A percentile compares a stretch with the other conserved stretches of the same genome.
Evolutionary conservation across 2,113 vertebrate species (phyloP).

Genomic region (Microcebus ravelobensis): DNA sequence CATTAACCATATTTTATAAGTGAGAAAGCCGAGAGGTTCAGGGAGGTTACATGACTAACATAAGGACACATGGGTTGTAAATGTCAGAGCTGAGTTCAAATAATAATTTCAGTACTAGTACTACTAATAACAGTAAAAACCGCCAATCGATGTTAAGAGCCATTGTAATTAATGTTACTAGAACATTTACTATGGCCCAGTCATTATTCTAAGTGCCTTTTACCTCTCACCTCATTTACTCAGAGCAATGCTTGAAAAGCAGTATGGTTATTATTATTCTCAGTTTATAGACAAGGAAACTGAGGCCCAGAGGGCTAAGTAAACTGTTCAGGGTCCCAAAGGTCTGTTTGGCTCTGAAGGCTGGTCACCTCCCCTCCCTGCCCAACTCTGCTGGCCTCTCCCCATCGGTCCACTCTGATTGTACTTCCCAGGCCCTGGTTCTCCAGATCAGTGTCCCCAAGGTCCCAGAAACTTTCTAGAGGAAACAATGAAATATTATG

Average conservation of each 20-base stretch:
- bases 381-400: not conserved
- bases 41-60: not conserved
- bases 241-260: not conserved
- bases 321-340: not conserved
- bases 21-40: not conserved
- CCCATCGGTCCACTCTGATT: not conserved
- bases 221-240: not conserved
- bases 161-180: not conserved
- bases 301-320: not conserved
- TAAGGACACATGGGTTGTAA: not conserved
- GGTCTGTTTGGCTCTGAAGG: not conserved
- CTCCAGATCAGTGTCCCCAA: not conserved
- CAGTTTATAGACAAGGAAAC: slow-evolving; percentile 7
- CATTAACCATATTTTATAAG: not conserved
- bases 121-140: not conserved
- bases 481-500: not conserved
- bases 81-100: not conserved
- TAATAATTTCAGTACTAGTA: not conserved
- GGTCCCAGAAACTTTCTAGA: not conserved
- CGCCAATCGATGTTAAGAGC: not conserved
- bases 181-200: not conserved
- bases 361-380: not conserved
- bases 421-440: not conserved
- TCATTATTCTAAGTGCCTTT: not conserved
- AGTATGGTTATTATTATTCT: not conserved